Base-by-base conservation (phyloP, 2,888 invertebrate species). In the Euphydryas editha region DNA sequence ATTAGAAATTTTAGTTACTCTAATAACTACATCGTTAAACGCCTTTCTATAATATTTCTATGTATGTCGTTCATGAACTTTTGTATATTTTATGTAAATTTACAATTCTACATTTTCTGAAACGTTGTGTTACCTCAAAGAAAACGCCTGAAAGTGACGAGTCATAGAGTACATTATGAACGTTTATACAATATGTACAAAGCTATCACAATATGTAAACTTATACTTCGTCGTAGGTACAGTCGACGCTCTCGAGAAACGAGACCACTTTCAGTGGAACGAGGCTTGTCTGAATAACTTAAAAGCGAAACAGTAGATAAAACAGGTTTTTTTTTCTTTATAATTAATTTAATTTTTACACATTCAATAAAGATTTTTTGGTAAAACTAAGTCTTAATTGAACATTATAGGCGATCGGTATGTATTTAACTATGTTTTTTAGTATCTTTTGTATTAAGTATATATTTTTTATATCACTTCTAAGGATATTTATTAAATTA, bases 261-360 rank as follows among this genome's bases (percentile, higher is more conserved):
- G 59, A 62, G 51, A 62, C 17, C 59, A 51, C 69, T 60, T 69
- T 46, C 56, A 65, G 62, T 65, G 59, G 49, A 62, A 56, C 51
- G 46, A 54, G 67, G 59, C 59, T 8, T 57, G 39, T 62, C 51
- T 70, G 59, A 67, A 65, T 66, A 69, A 57, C 54, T 68, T 59
- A 59, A 49, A 59, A 62, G 44, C 36, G 46, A 37, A 24, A 54
- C 30, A 46, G 55, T 44, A 56, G 30, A 3, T 8, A 30, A 30
- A 30, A 37, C 36, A 42, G 21, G 30, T 42, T 55, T 39, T 44
- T 44, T 44, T 1, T 1, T n/a, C n/a, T n/a, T 3, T n/a, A n/a
- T n/a, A 44, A n/a, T 44, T 6, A 6, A 44, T 44, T 44, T 44
- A n/a, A 15, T 39, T 30, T 30, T 30, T 30, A 30, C 30, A 30